Percentiles rank a stretch among this genome's conserved stretches.
phyloP scores from a whole-genome alignment of 2,797 vertebrate species.

The Labeo calbasu region DNA sequence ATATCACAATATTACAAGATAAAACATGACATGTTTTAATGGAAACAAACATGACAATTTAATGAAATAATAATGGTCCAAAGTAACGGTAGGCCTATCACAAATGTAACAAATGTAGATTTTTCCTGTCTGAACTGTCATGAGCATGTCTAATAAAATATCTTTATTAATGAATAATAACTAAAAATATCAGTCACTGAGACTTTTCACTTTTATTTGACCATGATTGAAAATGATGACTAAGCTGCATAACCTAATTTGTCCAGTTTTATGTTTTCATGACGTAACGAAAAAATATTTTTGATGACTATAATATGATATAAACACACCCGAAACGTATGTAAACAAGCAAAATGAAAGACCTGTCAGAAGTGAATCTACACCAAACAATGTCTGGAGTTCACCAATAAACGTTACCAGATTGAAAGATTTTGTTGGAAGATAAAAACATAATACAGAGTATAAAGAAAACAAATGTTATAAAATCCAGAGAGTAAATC shows the following conservation, averaged over 20 bases:
- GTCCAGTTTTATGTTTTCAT: background rate
- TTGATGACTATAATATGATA: background rate
- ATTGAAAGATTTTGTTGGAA: background rate
- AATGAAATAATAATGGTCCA: no score
- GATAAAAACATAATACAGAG: background rate
- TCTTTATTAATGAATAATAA: background rate
- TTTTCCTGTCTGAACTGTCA: no score
- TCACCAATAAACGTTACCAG: no score
- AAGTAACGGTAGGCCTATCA: no score
- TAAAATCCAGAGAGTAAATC: no score
- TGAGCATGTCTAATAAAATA: no score
- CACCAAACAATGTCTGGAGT: no score
- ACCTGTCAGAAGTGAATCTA: no score
- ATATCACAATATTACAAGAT: no score
- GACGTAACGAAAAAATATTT: background rate
- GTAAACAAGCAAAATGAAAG: background rate
- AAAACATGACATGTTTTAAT: no score
- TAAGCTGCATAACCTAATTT: background rate
- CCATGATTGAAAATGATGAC: background rate
- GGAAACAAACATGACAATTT: no score
- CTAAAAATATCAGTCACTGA: background rate
- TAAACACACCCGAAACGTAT: background rate
- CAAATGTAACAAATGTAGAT: no score
- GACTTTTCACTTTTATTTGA: background rate
- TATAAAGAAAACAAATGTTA: background rate